Evolutionary conservation across 2,113 vertebrate genomes (phyloP), one percentile per base, ranked within the genome.

Genomic region (Mixornis gularis): DNA sequence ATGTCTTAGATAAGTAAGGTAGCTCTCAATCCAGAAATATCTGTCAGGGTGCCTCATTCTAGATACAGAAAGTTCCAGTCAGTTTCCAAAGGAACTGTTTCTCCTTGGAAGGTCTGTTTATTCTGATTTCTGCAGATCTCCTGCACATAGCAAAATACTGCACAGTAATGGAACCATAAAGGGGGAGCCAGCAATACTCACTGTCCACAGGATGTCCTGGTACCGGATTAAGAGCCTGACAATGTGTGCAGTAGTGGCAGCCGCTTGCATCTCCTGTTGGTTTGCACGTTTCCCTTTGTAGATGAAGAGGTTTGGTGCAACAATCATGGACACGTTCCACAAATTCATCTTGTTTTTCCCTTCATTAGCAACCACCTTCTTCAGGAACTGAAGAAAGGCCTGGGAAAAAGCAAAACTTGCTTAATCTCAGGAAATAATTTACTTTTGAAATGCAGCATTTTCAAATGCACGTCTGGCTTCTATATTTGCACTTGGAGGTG

Each of bases 251-350:
- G 98, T 98, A 0, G 98, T 98, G 62, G 98, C 98, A 0, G 99
- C 99, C 29, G 98, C 97, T 90, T 98, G 97, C 97, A 99, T 98
- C 83, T 99, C 99, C 94, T 98, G 98, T 26, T 95, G 98, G 85
- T 98, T 98, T 43, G 94, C 97, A 48, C 97, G 98, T 90, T 98
- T 99, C 87, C 98, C 98, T 80, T 96, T 98, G 62, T 91, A 97
- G 93, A 98, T 97, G 96, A 99, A 99, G 71, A 99, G 98, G 95
- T 99, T 99, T 52, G 99, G 99, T 3, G 99, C 99, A 92, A 99
- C 98, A 22, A 99, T 98, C 96, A 99, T 99, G 62, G 99, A 99
- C 60, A 99, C 99, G 9, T 99, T 99, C 98, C 99, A 99, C 85
- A 99, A 58, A 85, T 97, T 99, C 99, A 99, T 99, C 66, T 98